Evolutionary conservation across 2,113 vertebrate genomes (phyloP).

Genomic region (Mellivora capensis): DNA sequence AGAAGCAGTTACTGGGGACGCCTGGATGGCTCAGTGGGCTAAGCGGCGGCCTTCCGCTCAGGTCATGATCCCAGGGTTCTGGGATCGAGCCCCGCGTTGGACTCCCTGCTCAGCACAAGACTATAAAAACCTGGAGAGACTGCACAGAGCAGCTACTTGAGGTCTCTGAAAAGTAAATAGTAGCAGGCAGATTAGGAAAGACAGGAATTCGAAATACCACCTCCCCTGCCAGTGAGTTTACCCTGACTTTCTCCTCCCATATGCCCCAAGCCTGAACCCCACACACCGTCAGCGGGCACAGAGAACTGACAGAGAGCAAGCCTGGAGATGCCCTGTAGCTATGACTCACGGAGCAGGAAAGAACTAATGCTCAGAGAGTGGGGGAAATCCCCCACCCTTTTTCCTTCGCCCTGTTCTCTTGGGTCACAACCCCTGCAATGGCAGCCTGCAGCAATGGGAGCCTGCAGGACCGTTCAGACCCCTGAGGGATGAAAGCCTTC

Average conservation of each 20-base stretch:
- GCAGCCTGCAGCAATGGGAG: background rate
- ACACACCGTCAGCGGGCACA: background rate
- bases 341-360: background rate
- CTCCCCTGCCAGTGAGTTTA: background rate
- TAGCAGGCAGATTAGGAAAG: background rate
- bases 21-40: background rate
- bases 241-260: background rate
- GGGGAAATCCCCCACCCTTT: background rate
- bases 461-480: background rate
- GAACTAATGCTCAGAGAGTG: background rate
- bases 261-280: background rate
- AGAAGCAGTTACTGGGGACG: background rate
- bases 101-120: background rate
- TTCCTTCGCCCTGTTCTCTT: background rate
- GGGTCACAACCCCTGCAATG: background rate
- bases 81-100: background rate
- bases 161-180: background rate
- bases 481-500: background rate
- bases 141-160: background rate
- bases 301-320: background rate
- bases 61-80: background rate
- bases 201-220: background rate
- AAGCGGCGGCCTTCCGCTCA: background rate
- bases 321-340: background rate
- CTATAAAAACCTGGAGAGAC: background rate